phyloP scores from a whole-genome alignment of 2,113 vertebrate genomes.

The Eira barbara region DNA sequence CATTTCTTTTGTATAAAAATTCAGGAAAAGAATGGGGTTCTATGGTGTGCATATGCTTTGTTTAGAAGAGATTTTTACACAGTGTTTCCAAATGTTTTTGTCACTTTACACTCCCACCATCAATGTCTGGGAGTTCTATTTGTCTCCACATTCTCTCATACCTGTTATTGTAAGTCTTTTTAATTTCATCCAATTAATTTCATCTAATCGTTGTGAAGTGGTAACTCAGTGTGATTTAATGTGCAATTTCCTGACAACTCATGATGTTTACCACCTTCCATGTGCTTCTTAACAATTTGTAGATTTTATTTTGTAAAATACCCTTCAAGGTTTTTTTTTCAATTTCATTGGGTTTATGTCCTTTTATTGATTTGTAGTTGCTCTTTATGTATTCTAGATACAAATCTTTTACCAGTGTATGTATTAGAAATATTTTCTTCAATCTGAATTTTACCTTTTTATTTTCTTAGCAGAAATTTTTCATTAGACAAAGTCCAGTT shows the following conservation, averaged over 20 bases:
- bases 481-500: background rate
- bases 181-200: background rate
- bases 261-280: background rate
- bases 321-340: background rate
- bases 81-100: background rate
- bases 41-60: background rate
- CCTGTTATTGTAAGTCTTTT: background rate
- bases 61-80: background rate
- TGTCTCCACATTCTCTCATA: background rate
- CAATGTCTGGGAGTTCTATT: background rate
- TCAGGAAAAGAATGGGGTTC: background rate
- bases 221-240: background rate
- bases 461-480: background rate
- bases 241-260: background rate
- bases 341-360: background rate
- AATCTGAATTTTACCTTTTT: background rate
- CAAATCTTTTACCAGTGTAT: background rate
- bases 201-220: background rate
- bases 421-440: background rate
- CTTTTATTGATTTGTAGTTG: background rate
- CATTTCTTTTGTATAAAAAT: background rate
- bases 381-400: background rate
- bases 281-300: background rate
- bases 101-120: background rate
- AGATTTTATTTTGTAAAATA: background rate